Base-by-base conservation (phyloP, 2,888 invertebrate genomes). In the Empis stercorea region DNA sequence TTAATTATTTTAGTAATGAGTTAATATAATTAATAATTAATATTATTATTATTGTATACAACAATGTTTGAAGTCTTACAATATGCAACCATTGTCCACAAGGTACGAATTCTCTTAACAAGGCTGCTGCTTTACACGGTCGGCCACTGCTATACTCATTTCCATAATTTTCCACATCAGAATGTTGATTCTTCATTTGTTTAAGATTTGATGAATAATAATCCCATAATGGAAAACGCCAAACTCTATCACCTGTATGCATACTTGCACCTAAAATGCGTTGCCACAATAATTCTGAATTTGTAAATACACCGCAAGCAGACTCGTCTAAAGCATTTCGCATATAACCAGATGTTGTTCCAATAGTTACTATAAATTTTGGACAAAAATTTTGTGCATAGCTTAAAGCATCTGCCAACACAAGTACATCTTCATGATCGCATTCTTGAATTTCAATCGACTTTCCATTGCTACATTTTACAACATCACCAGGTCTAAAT, bases 151-250 rank as follows among this genome's bases (percentile, higher is more conserved):
- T 48, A 27, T 27, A 27, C 30, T 65, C 59, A 1, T 54, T 54
- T 5, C 74, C 76, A 7, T 71, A 70, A 47, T 76, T 77, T 30
- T 44, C 46, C 1, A 47, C 17, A 41, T 52, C 50, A 0, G 48
- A 30, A 34, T 13, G n/a, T 34, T 34, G n/a, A 34, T 34, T n/a
- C n/a, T 34, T 27, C 5, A 9, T 7, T 34, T n/a, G 11, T n/a
- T 13, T 34, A 34, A 34, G 3, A 34, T 34, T 34, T 3, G n/a
- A 5, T n/a, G 34, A 76, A 63, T 81, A 88, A 61, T 79, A 79
- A 44, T 78, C 73, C 77, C 83, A 87, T 16, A 89, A 64, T 0
- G 89, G 89, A 75, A 89, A 79, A 43, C 87, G 72, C 88, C 89
- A 89, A 1, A 89, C 75, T 20, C 88, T 70, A 62, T 89, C 89